Evolutionary conservation across 1,140 invertebrate genomes (phyloP), one percentile per base, ranked within the genome.

Genomic region (Leptonema lineaticorne): DNA sequence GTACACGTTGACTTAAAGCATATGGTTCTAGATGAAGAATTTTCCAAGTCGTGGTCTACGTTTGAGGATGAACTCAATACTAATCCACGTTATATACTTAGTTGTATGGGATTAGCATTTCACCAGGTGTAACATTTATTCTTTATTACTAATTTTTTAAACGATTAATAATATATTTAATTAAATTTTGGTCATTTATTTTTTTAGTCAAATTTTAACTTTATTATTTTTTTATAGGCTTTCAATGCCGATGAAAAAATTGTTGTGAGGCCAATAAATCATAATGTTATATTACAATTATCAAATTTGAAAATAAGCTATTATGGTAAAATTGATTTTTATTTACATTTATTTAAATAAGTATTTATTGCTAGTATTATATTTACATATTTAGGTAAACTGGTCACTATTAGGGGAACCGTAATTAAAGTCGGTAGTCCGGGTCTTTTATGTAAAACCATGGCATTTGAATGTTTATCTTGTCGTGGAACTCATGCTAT

Each of bases 331-430:
- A 50, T 5, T 50, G n/a, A n/a, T 41, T 4, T 4, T 4, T 9
- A 14, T 41, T 11, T 41, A 11, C 37, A 16, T 41, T 41, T 11
- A 11, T 14, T 41, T 41, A n/a, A n/a, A n/a, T n/a, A n/a, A n/a
- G n/a, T n/a, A n/a, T 41, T 41, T 41, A 2, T 14, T 41, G 2
- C 37, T 5, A 41, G 9, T 41, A 14, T 41, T 41, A 11, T 16
- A 41, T 3, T 41, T 41, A 14, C 16, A 41, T 33, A 58, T 80
- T 27, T 71, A 92, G 92, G 90, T 14, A 94, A 94, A 83, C 85
- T 95, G 72, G 85, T 96, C 1, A 88, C 89, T 18, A 85, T 96
- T 1, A 88, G 89, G 76, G 95, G 95, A 0, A 94, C 92, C 67
- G 91, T 97, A 0, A 92, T 94, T 59, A 84, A 93, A 76, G 90